phyloP scores from a whole-genome alignment of 2,888 invertebrate genomes.

The Blastobasis adustella region DNA sequence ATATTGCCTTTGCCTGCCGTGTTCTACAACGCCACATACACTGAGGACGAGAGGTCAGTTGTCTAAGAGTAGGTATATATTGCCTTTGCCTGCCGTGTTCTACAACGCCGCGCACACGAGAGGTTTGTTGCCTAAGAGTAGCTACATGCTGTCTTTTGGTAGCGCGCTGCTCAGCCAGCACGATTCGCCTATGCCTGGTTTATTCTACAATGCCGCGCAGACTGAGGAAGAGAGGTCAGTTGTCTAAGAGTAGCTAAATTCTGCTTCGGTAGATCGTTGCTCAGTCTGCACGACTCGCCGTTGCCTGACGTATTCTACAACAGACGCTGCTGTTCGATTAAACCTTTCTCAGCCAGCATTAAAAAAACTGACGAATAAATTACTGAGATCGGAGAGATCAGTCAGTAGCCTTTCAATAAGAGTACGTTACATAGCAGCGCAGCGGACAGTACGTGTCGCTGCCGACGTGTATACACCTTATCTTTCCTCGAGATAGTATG shows the following conservation, averaged over 20 bases:
- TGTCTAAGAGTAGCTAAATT: constrained; percentile 61
- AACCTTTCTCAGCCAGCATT: too few species aligned
- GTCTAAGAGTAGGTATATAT: too few species aligned
- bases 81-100: constrained; percentile 57
- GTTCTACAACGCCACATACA: constrained; percentile 58
- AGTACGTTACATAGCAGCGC: too few species aligned
- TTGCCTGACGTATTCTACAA: constrained; percentile 64
- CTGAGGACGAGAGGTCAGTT: constrained; percentile 46
- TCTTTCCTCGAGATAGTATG: too few species aligned
- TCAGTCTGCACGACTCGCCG: constrained; percentile 63
- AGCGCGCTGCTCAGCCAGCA: constrained; percentile 59
- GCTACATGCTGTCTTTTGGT: constrained; percentile 60
- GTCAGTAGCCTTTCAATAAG: too few species aligned
- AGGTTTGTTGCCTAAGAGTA: constrained; percentile 58
- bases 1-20: constrained; percentile 60
- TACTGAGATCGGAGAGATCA: too few species aligned
- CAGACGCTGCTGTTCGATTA: too few species aligned
- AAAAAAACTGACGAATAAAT: too few species aligned
- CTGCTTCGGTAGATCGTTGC: constrained; percentile 62
- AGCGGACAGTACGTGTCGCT: too few species aligned
- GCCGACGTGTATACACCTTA: too few species aligned
- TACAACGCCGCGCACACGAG: constrained; percentile 67
- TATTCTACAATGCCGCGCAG: constrained; percentile 59
- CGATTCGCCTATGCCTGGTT: constrained; percentile 59
- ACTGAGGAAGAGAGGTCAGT: constrained; percentile 50